A percentile compares a stretch with the other conserved stretches of the same genome.
phyloP scores from a whole-genome alignment of 2,113 vertebrate species.

The Diglossa brunneiventris region DNA sequence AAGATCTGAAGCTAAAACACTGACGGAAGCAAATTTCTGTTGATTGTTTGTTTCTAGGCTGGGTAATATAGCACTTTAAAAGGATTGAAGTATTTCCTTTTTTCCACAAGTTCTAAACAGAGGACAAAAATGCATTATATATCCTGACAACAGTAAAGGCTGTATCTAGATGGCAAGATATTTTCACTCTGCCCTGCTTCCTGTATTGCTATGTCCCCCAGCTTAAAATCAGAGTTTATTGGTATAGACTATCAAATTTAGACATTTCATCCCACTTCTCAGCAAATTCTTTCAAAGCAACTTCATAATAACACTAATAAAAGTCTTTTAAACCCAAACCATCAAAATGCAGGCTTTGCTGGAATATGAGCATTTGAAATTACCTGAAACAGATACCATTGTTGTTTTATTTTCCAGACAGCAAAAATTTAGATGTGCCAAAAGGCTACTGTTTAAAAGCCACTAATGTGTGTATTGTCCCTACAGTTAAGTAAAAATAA shows the following conservation, averaged over 20 bases:
- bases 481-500: not conserved
- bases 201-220: not conserved
- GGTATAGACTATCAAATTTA: not conserved
- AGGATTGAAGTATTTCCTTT: not conserved
- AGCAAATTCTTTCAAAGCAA: not conserved
- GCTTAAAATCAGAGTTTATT: not conserved
- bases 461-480: not conserved
- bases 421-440: not conserved
- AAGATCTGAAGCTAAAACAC: not conserved
- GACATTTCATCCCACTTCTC: not conserved
- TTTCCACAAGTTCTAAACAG: not conserved
- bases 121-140: not conserved
- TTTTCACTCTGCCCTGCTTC: not conserved
- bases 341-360: not conserved
- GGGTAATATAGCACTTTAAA: not conserved
- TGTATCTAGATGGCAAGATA: not conserved
- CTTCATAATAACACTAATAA: not conserved
- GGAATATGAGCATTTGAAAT: not conserved
- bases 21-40: not conserved
- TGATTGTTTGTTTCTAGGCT: not conserved
- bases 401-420: not conserved
- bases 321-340: not conserved
- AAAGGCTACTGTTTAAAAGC: not conserved
- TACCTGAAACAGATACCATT: not conserved
- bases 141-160: not conserved